A percentile compares a stretch with the other conserved stretches of the same genome.
Conservation (phyloP, 2,113 vertebrate genomes). For the Cheilinus undulatus region DNA sequence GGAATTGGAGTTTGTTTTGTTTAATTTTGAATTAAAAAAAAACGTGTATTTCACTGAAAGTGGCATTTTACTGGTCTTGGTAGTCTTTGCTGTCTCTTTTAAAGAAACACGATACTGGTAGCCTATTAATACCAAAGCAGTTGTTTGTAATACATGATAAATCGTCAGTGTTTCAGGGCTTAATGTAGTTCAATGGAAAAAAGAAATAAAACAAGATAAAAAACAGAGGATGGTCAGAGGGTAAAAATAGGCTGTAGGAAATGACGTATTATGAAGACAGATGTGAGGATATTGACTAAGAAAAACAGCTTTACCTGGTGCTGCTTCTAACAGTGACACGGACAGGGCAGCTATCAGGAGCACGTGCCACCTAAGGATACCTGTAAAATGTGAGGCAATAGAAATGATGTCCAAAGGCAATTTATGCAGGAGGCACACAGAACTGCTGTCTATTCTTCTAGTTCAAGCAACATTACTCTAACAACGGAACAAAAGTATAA, state of each 20-base stretch:
- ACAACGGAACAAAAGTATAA: neutral
- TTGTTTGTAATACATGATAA: no score
- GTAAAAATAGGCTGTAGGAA: neutral
- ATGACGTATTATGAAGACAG: no score
- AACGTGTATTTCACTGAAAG: no score
- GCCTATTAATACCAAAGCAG: no score
- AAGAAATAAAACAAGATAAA: neutral
- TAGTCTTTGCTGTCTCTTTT: no score
- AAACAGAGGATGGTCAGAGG: neutral
- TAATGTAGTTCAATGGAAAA: no score
- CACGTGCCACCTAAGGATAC: neutral
- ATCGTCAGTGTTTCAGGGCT: no score
- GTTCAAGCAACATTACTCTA: neutral
- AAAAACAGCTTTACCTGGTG: slow-evolving; percentile 26
- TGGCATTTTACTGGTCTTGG: no score
- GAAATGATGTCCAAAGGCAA: neutral
- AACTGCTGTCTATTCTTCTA: neutral
- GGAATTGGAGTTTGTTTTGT: no score
- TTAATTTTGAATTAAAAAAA: no score
- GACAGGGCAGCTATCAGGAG: neutral
- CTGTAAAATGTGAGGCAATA: neutral
- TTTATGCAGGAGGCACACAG: neutral
- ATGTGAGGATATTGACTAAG: no score
- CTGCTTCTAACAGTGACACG: neutral
- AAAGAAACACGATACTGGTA: no score